Base-by-base conservation (phyloP, 1,140 invertebrate genomes). In the Cyclina sinensis region DNA sequence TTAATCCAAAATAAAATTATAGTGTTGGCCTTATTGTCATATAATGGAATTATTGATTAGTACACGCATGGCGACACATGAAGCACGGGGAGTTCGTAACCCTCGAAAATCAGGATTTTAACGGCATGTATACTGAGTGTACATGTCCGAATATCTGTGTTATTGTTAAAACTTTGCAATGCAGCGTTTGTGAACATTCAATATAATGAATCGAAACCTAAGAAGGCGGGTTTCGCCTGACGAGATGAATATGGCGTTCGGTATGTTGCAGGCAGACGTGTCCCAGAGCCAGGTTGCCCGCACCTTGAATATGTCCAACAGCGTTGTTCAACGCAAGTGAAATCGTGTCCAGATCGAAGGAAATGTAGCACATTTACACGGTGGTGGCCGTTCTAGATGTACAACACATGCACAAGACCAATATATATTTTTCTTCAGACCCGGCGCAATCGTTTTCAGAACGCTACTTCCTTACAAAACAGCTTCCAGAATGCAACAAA, bases 111-210 rank as follows among this genome's bases (percentile, higher is more conserved):
- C n/a, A n/a, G n/a, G n/a, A n/a, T n/a, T n/a, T n/a, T n/a, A n/a
- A n/a, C n/a, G n/a, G n/a, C 57, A 59, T 59, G 57, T 59, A 59
- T 59, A 59, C 57, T 59, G 57, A 59, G 57, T 68, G 62, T 68
- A 68, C 27, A 68, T 68, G 62, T 68, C 62, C 32, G 62, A 32
- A 32, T 68, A 30, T 32, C 27, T 68, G 62, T 68, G 21, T 68
- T 30, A n/a, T 68, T 30, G 11, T n/a, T 59, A 59, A 59, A 59
- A 59, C 18, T 27, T 68, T 68, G 62, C 62, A 68, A 68, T 68
- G 27, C 62, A 68, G 62, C 62, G 62, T 30, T 68, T 68, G 62
- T 68, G 21, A 32, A 30, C 62, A 68, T 68, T 68, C 62, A 68
- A 68, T 37, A 68, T 68, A 68, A 68, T 68, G 27, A 68, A 68